Conservation (phyloP, 1,140 invertebrate genomes). For the Steinernema feltiae region DNA sequence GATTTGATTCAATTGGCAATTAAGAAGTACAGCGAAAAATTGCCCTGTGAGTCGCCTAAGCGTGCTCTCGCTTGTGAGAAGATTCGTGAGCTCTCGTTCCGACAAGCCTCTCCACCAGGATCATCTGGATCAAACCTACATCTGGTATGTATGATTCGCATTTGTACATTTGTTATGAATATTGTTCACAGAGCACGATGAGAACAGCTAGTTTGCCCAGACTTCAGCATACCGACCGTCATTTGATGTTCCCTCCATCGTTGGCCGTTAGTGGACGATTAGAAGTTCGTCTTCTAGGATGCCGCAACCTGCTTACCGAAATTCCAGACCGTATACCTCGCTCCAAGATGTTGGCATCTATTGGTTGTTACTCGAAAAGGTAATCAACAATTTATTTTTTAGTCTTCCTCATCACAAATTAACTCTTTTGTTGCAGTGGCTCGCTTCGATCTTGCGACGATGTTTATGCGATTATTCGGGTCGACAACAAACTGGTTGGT, state of each 20-base stretch:
- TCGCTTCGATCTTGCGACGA: constrained; percentile 67
- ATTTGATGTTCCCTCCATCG: constrained; percentile 29
- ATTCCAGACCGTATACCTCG: constrained; percentile 31
- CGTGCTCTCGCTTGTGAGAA: not conserved
- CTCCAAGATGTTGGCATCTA: constrained; percentile 5
- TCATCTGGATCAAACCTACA: not conserved
- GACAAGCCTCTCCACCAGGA: not conserved
- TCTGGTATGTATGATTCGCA: no score
- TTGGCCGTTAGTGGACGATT: constrained; percentile 51
- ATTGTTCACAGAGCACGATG: not conserved
- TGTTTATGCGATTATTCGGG: constrained; percentile 92
- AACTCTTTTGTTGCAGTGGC: constrained; percentile 12
- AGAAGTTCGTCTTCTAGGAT: constrained; percentile 41
- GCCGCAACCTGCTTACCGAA: constrained; percentile 38
- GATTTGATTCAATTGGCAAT: constrained; percentile 53
- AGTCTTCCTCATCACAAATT: not conserved
- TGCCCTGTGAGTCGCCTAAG: constrained; percentile 24
- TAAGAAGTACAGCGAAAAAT: constrained; percentile 43
- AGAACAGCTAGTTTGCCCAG: not conserved
- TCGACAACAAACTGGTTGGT: constrained; percentile 91
- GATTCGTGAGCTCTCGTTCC: constrained; percentile 17
- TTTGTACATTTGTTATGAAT: no score
- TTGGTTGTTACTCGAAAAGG: not conserved
- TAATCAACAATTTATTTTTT: no score
- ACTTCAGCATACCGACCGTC: not conserved